phyloP scores from a whole-genome alignment of 2,113 vertebrate genomes.

The Hydropotes inermis region DNA sequence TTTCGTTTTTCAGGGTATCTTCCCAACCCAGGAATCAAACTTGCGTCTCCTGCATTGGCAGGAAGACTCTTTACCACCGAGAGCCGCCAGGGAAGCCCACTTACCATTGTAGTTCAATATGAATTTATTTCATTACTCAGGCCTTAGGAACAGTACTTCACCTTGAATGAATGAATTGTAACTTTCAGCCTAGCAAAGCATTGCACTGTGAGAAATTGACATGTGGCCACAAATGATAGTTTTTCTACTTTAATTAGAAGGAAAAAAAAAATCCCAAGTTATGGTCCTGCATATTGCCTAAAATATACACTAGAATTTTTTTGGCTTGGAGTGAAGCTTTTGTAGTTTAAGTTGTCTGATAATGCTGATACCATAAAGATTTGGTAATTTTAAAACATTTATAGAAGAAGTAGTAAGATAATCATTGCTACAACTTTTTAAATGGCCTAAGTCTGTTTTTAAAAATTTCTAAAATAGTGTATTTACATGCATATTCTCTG shows the following conservation, averaged over 20 bases:
- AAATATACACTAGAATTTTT: constrained; percentile 4
- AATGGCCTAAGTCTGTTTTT: background rate
- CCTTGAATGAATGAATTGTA: background rate
- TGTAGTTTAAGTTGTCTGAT: constrained; percentile 8
- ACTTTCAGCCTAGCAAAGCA: background rate
- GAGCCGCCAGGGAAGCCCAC: background rate
- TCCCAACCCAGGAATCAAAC: background rate
- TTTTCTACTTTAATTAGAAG: background rate
- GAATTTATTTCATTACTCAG: constrained; percentile 18
- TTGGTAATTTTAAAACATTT: constrained; percentile 5
- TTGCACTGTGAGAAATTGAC: background rate
- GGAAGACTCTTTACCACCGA: background rate
- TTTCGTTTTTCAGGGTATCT: background rate
- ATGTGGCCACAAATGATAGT: background rate
- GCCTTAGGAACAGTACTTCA: background rate
- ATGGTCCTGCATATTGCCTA: background rate
- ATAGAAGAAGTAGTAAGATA: background rate
- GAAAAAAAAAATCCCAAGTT: background rate
- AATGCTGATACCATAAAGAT: constrained; percentile 27
- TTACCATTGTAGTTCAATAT: background rate
- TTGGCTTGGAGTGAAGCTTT: background rate
- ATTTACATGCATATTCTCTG: background rate
- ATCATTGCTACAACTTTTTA: background rate
- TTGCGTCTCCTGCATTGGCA: background rate
- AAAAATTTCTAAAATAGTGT: background rate